Conservation (phyloP, 2,113 vertebrate species). For the Dipodomys merriami region DNA sequence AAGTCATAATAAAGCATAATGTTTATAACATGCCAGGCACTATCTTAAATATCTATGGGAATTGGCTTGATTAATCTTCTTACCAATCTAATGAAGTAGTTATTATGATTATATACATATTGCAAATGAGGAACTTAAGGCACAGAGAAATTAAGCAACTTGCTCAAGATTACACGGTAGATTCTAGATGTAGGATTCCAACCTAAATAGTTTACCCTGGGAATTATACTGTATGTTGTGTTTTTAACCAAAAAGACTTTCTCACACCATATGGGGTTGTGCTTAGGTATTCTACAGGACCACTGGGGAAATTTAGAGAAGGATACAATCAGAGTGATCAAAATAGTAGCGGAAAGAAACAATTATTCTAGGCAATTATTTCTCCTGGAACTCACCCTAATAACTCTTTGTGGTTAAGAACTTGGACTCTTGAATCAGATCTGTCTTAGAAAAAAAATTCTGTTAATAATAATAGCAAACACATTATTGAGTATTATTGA, state of each 20-base stretch:
- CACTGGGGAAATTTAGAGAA: neutral
- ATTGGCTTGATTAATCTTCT: neutral
- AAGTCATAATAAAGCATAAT: slow-evolving; percentile 26
- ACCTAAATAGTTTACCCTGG: neutral
- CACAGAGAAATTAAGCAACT: neutral
- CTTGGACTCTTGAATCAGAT: neutral
- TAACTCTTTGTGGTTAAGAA: neutral
- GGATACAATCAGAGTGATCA: neutral
- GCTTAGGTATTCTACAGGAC: neutral
- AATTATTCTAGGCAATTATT: neutral
- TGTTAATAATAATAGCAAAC: neutral
- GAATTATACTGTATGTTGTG: neutral
- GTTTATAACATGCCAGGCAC: neutral
- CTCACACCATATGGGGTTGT: neutral
- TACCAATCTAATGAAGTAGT: neutral
- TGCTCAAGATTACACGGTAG: neutral
- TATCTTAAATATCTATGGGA: neutral
- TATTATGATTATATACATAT: neutral
- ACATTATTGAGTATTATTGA: neutral
- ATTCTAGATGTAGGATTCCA: neutral
- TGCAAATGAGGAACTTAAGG: neutral
- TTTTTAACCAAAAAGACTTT: neutral
- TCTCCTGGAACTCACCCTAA: neutral
- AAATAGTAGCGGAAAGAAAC: neutral
- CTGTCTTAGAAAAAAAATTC: neutral